phyloP scores from a whole-genome alignment of 2,797 vertebrate genomes.

The Helarctos malayanus region DNA sequence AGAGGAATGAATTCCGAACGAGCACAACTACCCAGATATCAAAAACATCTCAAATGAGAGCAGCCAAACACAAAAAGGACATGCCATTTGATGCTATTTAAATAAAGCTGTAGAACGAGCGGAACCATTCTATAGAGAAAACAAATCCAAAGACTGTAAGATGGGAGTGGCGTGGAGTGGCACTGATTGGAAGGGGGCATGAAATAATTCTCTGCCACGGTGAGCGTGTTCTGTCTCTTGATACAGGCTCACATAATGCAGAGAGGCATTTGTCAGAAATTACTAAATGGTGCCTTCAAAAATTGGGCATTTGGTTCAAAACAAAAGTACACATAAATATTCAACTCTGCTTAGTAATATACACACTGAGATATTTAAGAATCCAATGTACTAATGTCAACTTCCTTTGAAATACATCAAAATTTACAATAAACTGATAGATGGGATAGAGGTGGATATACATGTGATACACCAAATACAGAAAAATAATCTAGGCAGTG shows the following conservation, averaged over 20 bases:
- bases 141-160: too few species aligned
- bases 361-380: neutral
- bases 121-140: neutral
- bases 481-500: neutral
- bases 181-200: accelerated
- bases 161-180: accelerated
- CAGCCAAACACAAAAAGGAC: neutral
- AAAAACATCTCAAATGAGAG: neutral
- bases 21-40: neutral
- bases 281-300: neutral
- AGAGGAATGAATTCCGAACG: neutral
- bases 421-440: too few species aligned
- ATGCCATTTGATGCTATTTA: accelerated
- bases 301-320: neutral
- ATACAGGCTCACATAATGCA: neutral
- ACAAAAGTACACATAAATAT: neutral
- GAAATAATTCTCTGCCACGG: accelerated
- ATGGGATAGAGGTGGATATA: accelerated
- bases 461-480: accelerated
- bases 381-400: neutral
- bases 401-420: neutral
- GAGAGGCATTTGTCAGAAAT: neutral
- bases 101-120: neutral
- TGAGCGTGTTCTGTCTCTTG: accelerated
- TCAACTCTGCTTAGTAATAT: neutral